Evolutionary conservation across 1,140 invertebrate genomes (phyloP).

Genomic region (Caerostris darwini): DNA sequence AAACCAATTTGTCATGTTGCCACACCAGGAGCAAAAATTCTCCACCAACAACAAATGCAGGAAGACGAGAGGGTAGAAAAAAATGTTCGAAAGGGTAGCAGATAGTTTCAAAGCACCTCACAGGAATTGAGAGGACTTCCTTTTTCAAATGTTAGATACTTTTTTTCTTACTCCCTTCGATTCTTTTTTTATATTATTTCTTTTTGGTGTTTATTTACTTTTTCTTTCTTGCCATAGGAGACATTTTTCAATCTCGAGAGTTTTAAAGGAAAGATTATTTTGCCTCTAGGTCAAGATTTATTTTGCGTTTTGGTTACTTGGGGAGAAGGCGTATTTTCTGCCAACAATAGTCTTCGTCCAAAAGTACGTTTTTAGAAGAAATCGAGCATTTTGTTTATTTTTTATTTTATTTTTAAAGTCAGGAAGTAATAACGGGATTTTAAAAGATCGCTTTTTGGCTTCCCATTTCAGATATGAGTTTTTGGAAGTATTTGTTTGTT

Average conservation of each 20-base stretch:
- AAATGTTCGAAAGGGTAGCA: background rate
- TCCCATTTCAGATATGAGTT: background rate
- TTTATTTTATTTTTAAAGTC: background rate
- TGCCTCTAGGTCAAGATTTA: slow-evolving; percentile 64
- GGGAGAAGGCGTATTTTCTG: background rate
- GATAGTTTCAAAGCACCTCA: slow-evolving; percentile 20
- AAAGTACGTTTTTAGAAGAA: background rate
- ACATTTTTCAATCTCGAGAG: slow-evolving; percentile 72
- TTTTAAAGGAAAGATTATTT: slow-evolving; percentile 65
- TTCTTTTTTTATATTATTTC: background rate
- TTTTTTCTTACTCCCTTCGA: background rate
- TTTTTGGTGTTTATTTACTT: background rate
- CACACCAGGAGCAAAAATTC: background rate
- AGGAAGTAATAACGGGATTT: background rate
- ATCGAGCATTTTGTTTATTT: background rate
- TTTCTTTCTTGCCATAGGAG: slow-evolving; percentile 17
- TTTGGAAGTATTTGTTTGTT: background rate
- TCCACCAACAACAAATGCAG: background rate
- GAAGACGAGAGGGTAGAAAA: background rate
- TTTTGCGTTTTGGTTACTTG: slow-evolving; percentile 29
- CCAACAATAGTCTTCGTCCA: background rate
- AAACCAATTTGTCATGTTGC: slow-evolving; percentile 53
- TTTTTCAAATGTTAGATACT: slow-evolving; percentile 41
- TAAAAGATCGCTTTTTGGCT: background rate
- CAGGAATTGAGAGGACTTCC: slow-evolving; percentile 61